These are phyloP conservation scores for Galeruca laticollis DNA, from an alignment of 2,888 invertebrate species.

Conservation along the genomic window DNA sequence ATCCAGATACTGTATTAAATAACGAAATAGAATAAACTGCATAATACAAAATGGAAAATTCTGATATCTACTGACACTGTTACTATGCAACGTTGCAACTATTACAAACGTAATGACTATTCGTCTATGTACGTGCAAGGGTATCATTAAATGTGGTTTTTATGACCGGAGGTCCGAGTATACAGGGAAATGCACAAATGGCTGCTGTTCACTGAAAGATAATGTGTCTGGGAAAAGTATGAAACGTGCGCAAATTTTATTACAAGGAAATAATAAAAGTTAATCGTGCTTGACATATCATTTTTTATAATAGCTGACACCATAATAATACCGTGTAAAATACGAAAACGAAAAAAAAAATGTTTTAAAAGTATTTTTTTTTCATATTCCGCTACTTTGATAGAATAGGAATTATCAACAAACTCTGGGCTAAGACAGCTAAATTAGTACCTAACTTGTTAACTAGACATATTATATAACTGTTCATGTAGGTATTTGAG, in stretches of 20 bases:
- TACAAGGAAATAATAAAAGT: not conserved
- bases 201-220: constrained; percentile 1
- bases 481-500: no score
- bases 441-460: no score
- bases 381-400: no score
- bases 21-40: no score
- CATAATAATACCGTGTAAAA: not conserved
- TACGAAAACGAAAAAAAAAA: no score
- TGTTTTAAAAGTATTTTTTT: no score
- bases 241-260: constrained; percentile 3
- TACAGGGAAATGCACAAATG: constrained; percentile 4
- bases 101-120: constrained; percentile 2
- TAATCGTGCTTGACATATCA: not conserved
- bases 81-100: not conserved
- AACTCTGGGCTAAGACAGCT: no score
- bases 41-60: no score
- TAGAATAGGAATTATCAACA: no score
- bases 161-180: constrained; percentile 9
- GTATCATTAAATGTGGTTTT: constrained; percentile 12
- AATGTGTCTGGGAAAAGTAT: constrained; percentile 6
- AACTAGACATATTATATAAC: no score
- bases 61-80: not conserved
- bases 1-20: no score
- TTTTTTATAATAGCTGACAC: not conserved
- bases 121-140: not conserved